Base-by-base conservation (phyloP, 2,113 vertebrate genomes). In the Sterrhoptilus dennistouni region DNA sequence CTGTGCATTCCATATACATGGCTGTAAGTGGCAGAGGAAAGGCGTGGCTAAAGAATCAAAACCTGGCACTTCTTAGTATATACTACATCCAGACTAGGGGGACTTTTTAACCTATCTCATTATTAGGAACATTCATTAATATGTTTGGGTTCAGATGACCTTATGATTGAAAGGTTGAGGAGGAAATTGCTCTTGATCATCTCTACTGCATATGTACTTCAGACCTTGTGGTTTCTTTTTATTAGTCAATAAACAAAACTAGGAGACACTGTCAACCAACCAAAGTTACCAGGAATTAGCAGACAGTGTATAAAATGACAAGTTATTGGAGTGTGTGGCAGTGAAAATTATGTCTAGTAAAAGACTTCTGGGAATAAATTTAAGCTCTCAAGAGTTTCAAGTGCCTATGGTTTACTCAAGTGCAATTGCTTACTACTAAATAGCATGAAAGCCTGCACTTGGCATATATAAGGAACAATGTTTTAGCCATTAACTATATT, bases 1-100 rank as follows among this genome's bases (percentile, higher is more conserved):
- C 42, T 35, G 16, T 44, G 36, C 11, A 31, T 16, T 87, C 64
- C 19, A 38, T 12, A 11, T 1, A 44, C 0, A 2, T 1, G 7
- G 20, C 38, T 70, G 45, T 64, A 24, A 1, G 1, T 7, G 13
- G 29, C 63, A 89, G 59, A 79, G 35, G 61, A 78, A 79, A 88
- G 49, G 21, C 75, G 15, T 14, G 52, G 49, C 35, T 65, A 31
- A 74, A 70, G 54, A 70, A 85, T 38, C 14, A 45, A 40, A 80
- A 38, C 45, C 19, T 24, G 25, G 50, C 8, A 5, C 44, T 75
- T 66, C 21, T 70, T 52, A 63, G 6, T 13, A 24, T 49, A 76
- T 76, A 89, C 52, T 56, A 75, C 64, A 71, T 23, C 38, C 28
- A 57, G 21, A 12, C 13, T 25, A 85, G n/a, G 11, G 63, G 18